These are phyloP conservation scores for Rissa tridactyla DNA, from an alignment of 2,113 vertebrate genomes.

Conservation along the genomic window DNA sequence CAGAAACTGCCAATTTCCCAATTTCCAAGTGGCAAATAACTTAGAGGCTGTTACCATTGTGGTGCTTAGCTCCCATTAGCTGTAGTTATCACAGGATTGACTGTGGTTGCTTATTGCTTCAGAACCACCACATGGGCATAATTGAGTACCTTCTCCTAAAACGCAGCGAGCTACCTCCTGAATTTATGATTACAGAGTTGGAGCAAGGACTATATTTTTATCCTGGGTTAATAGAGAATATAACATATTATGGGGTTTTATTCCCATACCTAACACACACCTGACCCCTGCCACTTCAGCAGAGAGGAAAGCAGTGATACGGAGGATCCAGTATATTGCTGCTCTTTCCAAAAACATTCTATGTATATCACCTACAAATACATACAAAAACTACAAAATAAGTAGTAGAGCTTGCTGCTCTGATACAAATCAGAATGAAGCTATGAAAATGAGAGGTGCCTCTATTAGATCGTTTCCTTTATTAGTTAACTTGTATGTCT, in stretches of 20 bases:
- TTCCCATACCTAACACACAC: not conserved
- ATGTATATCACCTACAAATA: not conserved
- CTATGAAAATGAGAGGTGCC: not conserved
- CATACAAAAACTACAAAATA: not conserved
- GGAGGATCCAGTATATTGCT: not conserved
- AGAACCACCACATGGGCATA: not conserved
- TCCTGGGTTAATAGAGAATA: not conserved
- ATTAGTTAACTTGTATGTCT: not conserved
- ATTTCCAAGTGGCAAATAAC: not conserved
- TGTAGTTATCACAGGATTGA: not conserved
- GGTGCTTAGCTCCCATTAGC: not conserved
- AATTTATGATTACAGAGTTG: not conserved
- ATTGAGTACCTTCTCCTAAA: not conserved
- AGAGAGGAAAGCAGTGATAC: not conserved
- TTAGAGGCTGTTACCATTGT: not conserved
- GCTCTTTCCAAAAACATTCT: not conserved
- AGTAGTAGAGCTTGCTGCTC: not conserved
- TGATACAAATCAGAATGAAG: not conserved
- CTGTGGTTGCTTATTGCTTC: not conserved
- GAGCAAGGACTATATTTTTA: not conserved
- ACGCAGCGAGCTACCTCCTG: not conserved
- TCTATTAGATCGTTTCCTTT: not conserved
- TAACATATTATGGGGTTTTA: not conserved
- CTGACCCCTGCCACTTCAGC: not conserved
- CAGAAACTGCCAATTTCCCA: not conserved